Percentiles rank a stretch among this genome's conserved stretches.
Conservation (phyloP, 2,113 vertebrate genomes). For the Tonatia bakeri region DNA sequence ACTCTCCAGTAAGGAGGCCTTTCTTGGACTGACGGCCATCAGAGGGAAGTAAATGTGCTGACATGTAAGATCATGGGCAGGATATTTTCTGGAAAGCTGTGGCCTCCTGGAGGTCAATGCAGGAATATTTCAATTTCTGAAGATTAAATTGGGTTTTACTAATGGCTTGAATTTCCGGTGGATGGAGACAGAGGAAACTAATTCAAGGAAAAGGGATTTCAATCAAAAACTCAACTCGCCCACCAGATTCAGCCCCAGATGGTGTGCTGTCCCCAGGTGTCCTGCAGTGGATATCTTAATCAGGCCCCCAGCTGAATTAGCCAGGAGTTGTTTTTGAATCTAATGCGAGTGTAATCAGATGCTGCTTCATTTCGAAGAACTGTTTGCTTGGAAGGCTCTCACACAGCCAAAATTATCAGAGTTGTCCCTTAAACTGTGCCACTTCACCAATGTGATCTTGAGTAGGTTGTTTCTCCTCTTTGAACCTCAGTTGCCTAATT, state of each 20-base stretch:
- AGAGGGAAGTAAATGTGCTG: background rate
- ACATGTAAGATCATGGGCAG: background rate
- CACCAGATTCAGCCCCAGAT: background rate
- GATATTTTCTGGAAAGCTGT: background rate
- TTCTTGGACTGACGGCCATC: background rate
- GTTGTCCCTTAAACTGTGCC: background rate
- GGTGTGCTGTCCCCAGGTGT: background rate
- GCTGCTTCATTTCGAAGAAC: slow-evolving; percentile 27
- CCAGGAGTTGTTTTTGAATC: background rate
- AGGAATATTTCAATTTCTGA: background rate
- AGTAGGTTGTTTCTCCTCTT: background rate
- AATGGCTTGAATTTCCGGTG: background rate
- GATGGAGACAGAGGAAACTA: background rate
- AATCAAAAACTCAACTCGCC: background rate
- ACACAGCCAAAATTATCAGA: background rate
- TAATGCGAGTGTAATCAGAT: slow-evolving; percentile 41
- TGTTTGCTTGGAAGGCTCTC: background rate
- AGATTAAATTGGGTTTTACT: slow-evolving; percentile 13
- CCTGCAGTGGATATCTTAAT: background rate
- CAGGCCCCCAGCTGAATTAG: background rate
- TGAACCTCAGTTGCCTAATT: background rate
- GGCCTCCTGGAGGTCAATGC: background rate
- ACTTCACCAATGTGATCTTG: background rate
- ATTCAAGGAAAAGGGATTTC: background rate
- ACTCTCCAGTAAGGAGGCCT: background rate